Evolutionary conservation across 2,797 vertebrate species (phyloP).

Genomic region (Sebastes minor): DNA sequence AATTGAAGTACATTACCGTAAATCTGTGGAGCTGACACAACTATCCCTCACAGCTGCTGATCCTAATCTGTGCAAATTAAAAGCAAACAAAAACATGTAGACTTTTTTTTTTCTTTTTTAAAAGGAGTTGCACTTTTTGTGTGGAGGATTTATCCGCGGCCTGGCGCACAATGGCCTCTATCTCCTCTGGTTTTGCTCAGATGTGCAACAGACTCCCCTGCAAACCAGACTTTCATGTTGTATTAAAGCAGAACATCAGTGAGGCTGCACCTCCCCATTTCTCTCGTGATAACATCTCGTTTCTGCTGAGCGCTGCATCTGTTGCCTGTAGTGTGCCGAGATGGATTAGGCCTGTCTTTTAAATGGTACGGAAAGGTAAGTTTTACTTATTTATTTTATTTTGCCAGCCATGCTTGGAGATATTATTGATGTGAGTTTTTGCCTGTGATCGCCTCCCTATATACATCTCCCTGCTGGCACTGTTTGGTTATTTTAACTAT

Average conservation of each 20-base stretch:
- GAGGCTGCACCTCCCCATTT: constrained; percentile 39
- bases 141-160: constrained; percentile 28
- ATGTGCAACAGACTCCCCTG: constrained; percentile 59
- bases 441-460: background rate
- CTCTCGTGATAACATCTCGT: constrained; percentile 62
- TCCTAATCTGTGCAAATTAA: background rate
- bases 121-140: background rate
- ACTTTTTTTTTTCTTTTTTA: background rate
- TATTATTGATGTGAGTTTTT: constrained; percentile 12
- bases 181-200: constrained; percentile 51
- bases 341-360: constrained; percentile 56
- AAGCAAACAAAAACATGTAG: background rate
- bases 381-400: constrained; percentile 25
- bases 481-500: background rate
- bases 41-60: background rate
- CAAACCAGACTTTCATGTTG: constrained; percentile 66
- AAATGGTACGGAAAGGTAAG: constrained; percentile 30
- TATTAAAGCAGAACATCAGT: constrained; percentile 72
- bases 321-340: constrained; percentile 46
- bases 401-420: constrained; percentile 10
- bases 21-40: background rate
- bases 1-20: background rate
- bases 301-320: constrained; percentile 48
- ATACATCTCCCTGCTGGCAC: background rate
- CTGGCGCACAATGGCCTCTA: constrained; percentile 26